Conservation (phyloP, 2,888 invertebrate genomes). For the Ichneumoninae sp. region DNA sequence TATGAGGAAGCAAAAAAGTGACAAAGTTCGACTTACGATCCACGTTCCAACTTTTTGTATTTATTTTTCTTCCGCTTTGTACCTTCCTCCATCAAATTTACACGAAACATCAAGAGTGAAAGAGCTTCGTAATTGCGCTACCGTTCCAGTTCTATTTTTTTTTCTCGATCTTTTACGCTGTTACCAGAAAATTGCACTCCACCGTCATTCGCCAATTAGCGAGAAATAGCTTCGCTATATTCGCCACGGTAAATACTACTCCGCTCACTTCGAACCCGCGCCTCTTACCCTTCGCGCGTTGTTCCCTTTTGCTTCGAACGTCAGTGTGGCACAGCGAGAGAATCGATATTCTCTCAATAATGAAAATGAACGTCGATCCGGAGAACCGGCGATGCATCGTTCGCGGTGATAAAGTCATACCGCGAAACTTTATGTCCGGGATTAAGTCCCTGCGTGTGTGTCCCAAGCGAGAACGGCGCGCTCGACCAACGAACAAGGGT, state of each 20-base stretch:
- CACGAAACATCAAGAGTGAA: too few species aligned
- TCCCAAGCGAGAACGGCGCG: constrained; percentile 8
- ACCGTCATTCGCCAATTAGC: not conserved
- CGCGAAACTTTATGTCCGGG: constrained; percentile 5
- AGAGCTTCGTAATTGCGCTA: too few species aligned
- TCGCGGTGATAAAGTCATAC: constrained; percentile 25
- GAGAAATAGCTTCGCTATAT: not conserved
- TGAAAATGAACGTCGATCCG: constrained; percentile 40
- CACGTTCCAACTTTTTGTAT: too few species aligned
- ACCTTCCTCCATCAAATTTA: too few species aligned
- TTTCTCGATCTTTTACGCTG: not conserved
- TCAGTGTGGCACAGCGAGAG: not conserved
- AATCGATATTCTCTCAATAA: constrained; percentile 59
- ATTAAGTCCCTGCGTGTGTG: constrained; percentile 30
- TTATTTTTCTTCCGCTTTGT: too few species aligned
- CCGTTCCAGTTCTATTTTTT: not conserved
- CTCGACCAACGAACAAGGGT: constrained; percentile 54
- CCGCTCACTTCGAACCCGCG: not conserved
- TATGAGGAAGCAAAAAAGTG: too few species aligned
- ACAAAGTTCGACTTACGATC: too few species aligned
- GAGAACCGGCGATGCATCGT: constrained; percentile 16
- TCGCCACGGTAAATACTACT: not conserved
- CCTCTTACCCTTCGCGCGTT: not conserved
- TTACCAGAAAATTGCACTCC: not conserved
- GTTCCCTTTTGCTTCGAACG: not conserved